Base-by-base conservation (phyloP, 2,888 invertebrate species). In the Dromius quadrimaculatus region DNA sequence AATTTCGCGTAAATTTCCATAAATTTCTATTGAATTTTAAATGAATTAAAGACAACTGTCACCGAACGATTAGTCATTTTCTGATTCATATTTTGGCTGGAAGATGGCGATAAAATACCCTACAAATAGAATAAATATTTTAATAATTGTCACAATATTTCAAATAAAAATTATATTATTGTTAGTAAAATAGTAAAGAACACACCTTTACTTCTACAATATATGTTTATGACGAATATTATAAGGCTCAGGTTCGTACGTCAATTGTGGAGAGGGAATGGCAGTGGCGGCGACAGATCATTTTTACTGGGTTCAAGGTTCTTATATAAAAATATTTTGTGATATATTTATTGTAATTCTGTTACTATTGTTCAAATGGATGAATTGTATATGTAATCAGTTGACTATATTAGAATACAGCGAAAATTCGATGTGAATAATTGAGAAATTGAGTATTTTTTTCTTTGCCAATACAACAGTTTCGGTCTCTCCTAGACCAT, bases 121-220 rank as follows among this genome's bases (percentile, higher is more conserved):
- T 8, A 6, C 11, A 5, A 54, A 28, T 54, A 15, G 28, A 54
- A 54, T 11, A n/a, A n/a, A n/a, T 3, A 54, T 9, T 28, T 28
- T 6, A 11, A 15, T 54, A 54, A 54, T 54, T 54, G 28, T 9
- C 13, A 15, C 50, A 54, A 54, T 13, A 17, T 54, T 5, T 17
- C 50, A 54, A 54, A 54, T 15, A 28, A 15, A 54, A 54, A 28
- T 54, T 54, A 54, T 54, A 54, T 54, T 54, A 54, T 28, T 54
- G 50, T 59, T 59, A 59, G 59, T 17, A 59, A 59, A 59, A 59
- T 59, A 34, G 3, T 36, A 36, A 36, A 11, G 5, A 36, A 34
- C 36, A 59, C 59, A 59, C 59, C 59, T 59, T 36, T 59, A 28
- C 34, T 20, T 59, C 59, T 36, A 59, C 59, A 36, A n/a, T 59